A percentile compares a stretch with the other conserved stretches of the same genome.
phyloP scores from a whole-genome alignment of 2,797 vertebrate species.

The Tapera naevia region DNA sequence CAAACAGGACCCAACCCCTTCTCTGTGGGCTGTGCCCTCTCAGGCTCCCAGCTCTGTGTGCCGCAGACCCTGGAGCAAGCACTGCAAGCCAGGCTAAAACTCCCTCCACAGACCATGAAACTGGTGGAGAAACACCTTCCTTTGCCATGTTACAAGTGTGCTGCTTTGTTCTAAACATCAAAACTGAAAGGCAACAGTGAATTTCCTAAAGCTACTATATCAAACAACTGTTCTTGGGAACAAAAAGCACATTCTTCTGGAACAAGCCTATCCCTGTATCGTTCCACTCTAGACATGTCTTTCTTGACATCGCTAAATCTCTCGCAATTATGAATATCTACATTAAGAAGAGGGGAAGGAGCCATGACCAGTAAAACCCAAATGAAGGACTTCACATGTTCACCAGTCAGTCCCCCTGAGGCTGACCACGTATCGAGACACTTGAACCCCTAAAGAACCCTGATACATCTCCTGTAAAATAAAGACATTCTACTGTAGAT shows the following conservation, averaged over 20 bases:
- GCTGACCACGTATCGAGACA: rapidly evolving
- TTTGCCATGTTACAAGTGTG: not conserved
- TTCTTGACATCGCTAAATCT: not conserved
- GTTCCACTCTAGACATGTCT: not conserved
- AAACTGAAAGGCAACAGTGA: not conserved
- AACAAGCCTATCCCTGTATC: not conserved
- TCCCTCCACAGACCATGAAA: not conserved
- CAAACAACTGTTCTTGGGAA: not conserved
- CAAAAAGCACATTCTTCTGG: not conserved
- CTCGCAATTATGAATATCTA: not conserved
- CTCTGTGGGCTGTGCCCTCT: not conserved
- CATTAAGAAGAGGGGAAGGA: not conserved
- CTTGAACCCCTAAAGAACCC: not conserved
- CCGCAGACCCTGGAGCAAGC: not conserved
- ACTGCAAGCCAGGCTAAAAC: not conserved
- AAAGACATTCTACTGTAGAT: not conserved
- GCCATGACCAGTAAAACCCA: not conserved
- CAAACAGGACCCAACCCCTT: rapidly evolving
- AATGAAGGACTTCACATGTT: not conserved
- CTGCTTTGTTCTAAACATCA: not conserved
- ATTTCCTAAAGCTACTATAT: not conserved
- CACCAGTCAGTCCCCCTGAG: not conserved
- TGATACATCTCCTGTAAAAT: not conserved
- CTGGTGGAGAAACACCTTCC: not conserved
- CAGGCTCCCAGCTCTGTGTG: not conserved